Conservation (phyloP, 1,140 invertebrate species). For the Babylonia areolata region DNA sequence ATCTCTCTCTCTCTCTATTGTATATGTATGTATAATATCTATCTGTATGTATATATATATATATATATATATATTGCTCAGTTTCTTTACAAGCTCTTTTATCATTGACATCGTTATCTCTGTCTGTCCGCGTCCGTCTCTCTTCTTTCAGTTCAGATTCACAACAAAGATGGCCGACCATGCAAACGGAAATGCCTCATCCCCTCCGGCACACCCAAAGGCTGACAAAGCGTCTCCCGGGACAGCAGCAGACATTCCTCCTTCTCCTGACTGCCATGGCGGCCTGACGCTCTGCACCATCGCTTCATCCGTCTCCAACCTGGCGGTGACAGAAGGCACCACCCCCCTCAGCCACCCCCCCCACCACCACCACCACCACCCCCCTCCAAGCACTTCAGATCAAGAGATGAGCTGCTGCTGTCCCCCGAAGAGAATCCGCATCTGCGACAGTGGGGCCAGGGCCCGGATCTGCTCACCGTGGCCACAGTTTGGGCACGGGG, state of each 20-base stretch:
- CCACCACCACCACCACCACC: too few relatives aligned
- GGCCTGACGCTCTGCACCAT: not conserved
- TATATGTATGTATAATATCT: too few relatives aligned
- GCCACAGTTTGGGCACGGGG: too few relatives aligned
- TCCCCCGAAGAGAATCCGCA: not conserved
- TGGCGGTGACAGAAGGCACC: slow-evolving; percentile 2
- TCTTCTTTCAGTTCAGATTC: not conserved
- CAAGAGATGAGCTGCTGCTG: not conserved
- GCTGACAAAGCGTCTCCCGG: not conserved
- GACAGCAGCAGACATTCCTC: not conserved
- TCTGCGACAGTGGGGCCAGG: not conserved
- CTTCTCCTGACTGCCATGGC: not conserved
- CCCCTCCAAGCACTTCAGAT: not conserved
- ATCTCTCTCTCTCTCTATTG: too few relatives aligned
- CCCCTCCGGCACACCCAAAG: not conserved
- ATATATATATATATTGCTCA: too few relatives aligned
- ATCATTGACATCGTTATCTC: too few relatives aligned
- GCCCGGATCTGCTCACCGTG: too few relatives aligned
- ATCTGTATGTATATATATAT: too few relatives aligned
- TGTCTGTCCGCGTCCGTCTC: too few relatives aligned
- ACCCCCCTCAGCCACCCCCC: not conserved
- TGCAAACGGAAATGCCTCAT: not conserved
- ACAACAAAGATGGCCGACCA: not conserved
- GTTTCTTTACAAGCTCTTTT: too few relatives aligned
- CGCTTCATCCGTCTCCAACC: slow-evolving; percentile 21